These are phyloP conservation scores for Chouioia cunea DNA, from an alignment of 2,888 invertebrate species.

Conservation along the genomic window DNA sequence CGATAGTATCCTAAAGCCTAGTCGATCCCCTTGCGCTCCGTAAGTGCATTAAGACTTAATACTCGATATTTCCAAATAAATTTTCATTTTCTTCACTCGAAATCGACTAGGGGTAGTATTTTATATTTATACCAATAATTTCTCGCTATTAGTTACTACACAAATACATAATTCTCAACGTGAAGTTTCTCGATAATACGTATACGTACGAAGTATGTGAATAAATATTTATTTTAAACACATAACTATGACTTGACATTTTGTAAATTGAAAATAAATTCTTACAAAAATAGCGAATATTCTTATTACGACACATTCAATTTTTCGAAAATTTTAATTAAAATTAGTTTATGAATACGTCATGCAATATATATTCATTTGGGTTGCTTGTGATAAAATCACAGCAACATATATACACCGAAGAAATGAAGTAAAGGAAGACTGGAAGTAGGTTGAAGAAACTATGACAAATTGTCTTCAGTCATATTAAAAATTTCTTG, in stretches of 20 bases:
- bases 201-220: too few species aligned
- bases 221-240: too few species aligned
- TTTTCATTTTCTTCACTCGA: constrained; percentile 39
- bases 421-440: too few species aligned
- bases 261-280: too few species aligned
- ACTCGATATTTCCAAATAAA: constrained; percentile 8
- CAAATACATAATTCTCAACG: too few species aligned
- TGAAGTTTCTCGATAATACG: too few species aligned
- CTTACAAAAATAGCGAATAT: background rate
- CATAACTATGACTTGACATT: too few species aligned
- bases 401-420: background rate
- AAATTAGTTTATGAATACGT: too few species aligned
- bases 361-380: background rate
- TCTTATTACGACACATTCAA: too few species aligned
- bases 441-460: background rate
- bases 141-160: too few species aligned
- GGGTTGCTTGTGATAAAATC: constrained; percentile 10
- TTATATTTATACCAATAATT: background rate
- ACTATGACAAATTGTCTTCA: constrained; percentile 6
- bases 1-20: background rate
- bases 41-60: constrained; percentile 2
- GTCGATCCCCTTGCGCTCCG: background rate
- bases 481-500: too few species aligned
- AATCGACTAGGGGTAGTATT: constrained; percentile 53
- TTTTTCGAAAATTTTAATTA: too few species aligned